These are phyloP conservation scores for Babyrousa celebensis DNA, from an alignment of 2,797 vertebrate species.

Conservation along the genomic window DNA sequence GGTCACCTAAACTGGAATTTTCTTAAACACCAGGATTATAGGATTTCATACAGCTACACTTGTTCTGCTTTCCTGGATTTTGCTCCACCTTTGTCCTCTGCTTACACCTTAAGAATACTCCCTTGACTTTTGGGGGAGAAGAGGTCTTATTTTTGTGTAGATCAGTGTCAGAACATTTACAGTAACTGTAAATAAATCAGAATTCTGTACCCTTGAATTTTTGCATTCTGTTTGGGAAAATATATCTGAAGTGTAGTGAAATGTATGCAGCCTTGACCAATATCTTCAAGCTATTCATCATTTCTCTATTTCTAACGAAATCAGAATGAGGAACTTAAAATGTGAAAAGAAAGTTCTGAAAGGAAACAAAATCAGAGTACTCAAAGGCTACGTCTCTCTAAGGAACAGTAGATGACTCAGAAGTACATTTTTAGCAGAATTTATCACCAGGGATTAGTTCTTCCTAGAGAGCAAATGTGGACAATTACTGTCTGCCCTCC, in stretches of 20 bases:
- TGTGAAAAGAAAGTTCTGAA: conserved; percentile 20
- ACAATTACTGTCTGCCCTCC: neutral
- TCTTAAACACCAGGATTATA: neutral
- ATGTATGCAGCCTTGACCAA: neutral
- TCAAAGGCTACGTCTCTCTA: neutral
- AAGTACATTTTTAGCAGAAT: neutral
- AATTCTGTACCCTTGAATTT: conserved; percentile 28
- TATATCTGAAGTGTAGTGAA: neutral
- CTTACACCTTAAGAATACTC: neutral
- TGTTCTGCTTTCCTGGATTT: neutral
- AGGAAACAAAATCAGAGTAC: neutral
- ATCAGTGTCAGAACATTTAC: neutral
- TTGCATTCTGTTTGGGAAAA: neutral
- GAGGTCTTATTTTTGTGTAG: neutral
- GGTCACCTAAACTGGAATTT: neutral
- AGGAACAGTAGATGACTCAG: neutral
- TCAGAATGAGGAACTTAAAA: conserved; percentile 1
- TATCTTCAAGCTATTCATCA: neutral
- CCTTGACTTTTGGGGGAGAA: neutral
- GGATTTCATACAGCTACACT: neutral
- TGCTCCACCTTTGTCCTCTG: neutral
- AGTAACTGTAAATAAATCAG: neutral
- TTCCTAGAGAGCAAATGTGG: neutral
- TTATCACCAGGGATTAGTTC: neutral
- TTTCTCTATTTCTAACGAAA: neutral